These are phyloP conservation scores for Euproctis similis DNA, from an alignment of 2,888 invertebrate genomes.

Conservation along the genomic window DNA sequence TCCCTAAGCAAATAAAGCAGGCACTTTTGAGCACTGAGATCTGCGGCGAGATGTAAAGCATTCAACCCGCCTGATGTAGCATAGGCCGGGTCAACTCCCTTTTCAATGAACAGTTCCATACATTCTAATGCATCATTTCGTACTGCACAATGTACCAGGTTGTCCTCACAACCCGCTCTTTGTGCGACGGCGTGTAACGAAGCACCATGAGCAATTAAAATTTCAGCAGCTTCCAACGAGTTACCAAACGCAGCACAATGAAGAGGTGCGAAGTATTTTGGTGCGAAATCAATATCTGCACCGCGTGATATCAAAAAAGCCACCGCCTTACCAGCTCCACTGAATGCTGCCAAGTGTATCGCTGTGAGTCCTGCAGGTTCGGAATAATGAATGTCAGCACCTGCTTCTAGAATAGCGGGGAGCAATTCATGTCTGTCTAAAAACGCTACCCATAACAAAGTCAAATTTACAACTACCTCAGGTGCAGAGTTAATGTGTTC, in stretches of 20 bases:
- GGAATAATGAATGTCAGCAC: conserved; percentile 81
- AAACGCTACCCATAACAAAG: conserved; percentile 84
- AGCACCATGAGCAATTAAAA: conserved; percentile 83
- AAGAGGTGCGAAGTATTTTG: conserved; percentile 85
- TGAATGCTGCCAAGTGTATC: conserved; percentile 85
- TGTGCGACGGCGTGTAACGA: conserved; percentile 81
- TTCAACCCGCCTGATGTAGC: conserved; percentile 84
- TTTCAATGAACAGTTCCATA: conserved; percentile 82
- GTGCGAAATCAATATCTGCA: conserved; percentile 80
- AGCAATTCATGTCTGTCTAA: conserved; percentile 82
- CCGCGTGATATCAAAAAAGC: conserved; percentile 81
- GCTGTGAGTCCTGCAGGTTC: conserved; percentile 86
- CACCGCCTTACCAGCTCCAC: conserved; percentile 82
- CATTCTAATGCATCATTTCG: conserved; percentile 87
- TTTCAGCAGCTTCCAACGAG: conserved; percentile 84
- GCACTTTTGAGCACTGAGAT: conserved; percentile 83
- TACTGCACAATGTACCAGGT: conserved; percentile 88
- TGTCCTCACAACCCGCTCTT: conserved; percentile 81
- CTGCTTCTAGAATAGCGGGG: conserved; percentile 78
- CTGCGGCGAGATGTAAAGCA: conserved; percentile 87
- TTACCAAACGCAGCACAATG: conserved; percentile 94
- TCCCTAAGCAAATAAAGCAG: conserved; percentile 84
- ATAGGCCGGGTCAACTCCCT: conserved; percentile 85
- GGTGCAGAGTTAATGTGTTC: conserved; percentile 77
- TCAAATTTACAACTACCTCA: conserved; percentile 81